Evolutionary conservation across 2,888 invertebrate genomes (phyloP).

Genomic region (Idaea biselata): DNA sequence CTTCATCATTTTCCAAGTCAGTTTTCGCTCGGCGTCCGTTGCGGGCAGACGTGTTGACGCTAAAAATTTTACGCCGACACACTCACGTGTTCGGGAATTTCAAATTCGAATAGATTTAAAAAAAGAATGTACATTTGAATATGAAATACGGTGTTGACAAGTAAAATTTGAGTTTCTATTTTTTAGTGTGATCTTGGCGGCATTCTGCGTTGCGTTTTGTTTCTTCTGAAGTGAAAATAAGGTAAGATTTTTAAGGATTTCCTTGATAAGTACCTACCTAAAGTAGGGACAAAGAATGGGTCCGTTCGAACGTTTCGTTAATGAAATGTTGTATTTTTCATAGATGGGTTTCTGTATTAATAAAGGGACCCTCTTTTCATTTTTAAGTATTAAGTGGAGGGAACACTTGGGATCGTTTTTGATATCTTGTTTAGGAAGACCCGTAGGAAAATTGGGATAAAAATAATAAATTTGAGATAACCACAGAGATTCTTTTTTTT

Average conservation of each 20-base stretch:
- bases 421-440: too few species aligned
- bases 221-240: constrained; percentile 14
- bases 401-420: background rate
- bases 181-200: background rate
- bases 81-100: constrained; percentile 26
- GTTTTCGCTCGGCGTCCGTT: constrained; percentile 41
- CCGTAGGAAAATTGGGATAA: too few species aligned
- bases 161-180: background rate
- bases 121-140: background rate
- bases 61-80: constrained; percentile 8
- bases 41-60: constrained; percentile 36
- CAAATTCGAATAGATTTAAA: background rate
- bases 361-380: constrained; percentile 27
- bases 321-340: constrained; percentile 42
- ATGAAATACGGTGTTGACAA: background rate
- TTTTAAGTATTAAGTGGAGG: constrained; percentile 9
- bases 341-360: constrained; percentile 31
- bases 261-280: constrained; percentile 8
- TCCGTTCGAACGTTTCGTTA: constrained; percentile 32
- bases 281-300: constrained; percentile 24
- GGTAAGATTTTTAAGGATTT: constrained; percentile 33
- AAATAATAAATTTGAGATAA: too few species aligned
- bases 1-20: constrained; percentile 55
- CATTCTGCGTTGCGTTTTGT: background rate
- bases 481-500: too few species aligned